phyloP scores from a whole-genome alignment of 2,888 invertebrate species.

The Pyralis farinalis region DNA sequence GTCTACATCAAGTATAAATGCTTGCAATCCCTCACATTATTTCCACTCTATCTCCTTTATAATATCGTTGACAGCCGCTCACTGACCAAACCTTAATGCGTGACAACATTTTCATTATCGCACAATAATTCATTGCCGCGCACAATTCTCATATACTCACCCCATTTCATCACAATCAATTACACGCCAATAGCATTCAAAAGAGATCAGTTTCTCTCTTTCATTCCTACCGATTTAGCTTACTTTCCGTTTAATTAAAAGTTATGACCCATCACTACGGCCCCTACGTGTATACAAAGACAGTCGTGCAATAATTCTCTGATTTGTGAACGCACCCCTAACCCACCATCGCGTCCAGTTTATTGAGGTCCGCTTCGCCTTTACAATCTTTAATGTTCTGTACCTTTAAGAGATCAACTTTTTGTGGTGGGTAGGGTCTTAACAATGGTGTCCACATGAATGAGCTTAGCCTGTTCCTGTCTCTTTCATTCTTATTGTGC shows the following conservation, averaged over 20 bases:
- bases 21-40: too few relatives aligned
- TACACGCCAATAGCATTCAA: constrained; percentile 59
- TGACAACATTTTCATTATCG: constrained; percentile 52
- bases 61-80: constrained; percentile 32
- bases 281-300: constrained; percentile 31
- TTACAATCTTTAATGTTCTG: constrained; percentile 26
- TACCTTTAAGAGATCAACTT: constrained; percentile 12
- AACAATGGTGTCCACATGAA: constrained; percentile 61
- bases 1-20: too few relatives aligned
- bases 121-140: constrained; percentile 45
- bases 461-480: constrained; percentile 44
- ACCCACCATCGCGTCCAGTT: constrained; percentile 43
- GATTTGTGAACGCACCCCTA: constrained; percentile 22
- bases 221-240: constrained; percentile 42
- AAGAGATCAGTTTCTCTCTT: constrained; percentile 30
- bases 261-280: constrained; percentile 66
- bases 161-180: constrained; percentile 57
- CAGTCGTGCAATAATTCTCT: constrained; percentile 8
- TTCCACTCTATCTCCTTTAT: not conserved
- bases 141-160: constrained; percentile 35
- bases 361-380: constrained; percentile 34
- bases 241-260: constrained; percentile 72
- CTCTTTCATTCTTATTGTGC: constrained; percentile 51
- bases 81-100: constrained; percentile 37
- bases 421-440: constrained; percentile 33